These are phyloP conservation scores for Chaunax sp. DNA, from an alignment of 2,797 vertebrate genomes.

Conservation along the genomic window DNA sequence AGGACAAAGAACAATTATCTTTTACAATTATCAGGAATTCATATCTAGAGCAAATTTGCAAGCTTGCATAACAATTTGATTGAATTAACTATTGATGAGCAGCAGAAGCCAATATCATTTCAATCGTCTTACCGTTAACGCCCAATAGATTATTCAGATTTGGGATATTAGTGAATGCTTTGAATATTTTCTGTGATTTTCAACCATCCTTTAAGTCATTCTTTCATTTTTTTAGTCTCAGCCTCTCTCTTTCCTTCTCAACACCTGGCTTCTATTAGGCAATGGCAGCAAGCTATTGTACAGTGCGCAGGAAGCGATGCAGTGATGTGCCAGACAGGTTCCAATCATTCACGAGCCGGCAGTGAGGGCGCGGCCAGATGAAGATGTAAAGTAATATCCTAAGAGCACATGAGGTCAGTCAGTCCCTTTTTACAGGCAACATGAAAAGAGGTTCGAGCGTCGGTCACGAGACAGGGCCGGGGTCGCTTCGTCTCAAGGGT, in stretches of 20 bases:
- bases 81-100: constrained; percentile 77
- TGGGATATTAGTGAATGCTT: constrained; percentile 33
- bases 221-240: constrained; percentile 4
- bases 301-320: constrained; percentile 51
- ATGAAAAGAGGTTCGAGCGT: constrained; percentile 67
- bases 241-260: constrained; percentile 9
- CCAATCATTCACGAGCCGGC: constrained; percentile 35
- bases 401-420: constrained; percentile 65
- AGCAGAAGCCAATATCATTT: constrained; percentile 52
- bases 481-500: constrained; percentile 53
- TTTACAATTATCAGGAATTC: constrained; percentile 70
- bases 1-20: constrained; percentile 72
- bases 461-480: constrained; percentile 74
- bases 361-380: constrained; percentile 52
- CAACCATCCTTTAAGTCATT: constrained; percentile 11
- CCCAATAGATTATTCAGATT: constrained; percentile 37
- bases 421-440: constrained; percentile 55
- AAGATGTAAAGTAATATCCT: constrained; percentile 76
- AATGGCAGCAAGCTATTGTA: constrained; percentile 43
- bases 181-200: constrained; percentile 13
- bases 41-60: constrained; percentile 73
- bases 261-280: constrained; percentile 74
- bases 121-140: constrained; percentile 32
- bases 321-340: constrained; percentile 40
- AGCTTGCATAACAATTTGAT: constrained; percentile 63